A percentile compares a stretch with the other conserved stretches of the same genome.
These are phyloP conservation scores for Maconellicoccus hirsutus DNA, from an alignment of 1,140 invertebrate genomes.

Conservation along the genomic window DNA sequence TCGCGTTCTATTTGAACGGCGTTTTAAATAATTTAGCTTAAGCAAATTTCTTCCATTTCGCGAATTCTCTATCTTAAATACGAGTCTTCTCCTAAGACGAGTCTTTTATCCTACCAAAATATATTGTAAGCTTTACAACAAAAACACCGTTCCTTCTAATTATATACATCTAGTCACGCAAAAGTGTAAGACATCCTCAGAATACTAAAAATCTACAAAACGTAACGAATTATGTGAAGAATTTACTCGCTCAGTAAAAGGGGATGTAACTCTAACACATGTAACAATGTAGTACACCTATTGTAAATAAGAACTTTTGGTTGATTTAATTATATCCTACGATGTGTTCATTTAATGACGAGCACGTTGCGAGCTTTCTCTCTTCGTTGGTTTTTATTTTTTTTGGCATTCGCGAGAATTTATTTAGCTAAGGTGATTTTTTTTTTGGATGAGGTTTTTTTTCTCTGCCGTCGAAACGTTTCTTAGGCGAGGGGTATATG, in stretches of 20 bases:
- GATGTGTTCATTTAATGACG: conserved; percentile 3
- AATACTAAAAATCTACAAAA: conserved; percentile 5
- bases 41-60: neutral
- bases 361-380: neutral
- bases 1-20: neutral
- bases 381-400: too few species aligned
- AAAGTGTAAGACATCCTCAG: conserved; percentile 3
- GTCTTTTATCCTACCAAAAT: too few species aligned
- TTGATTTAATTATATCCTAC: neutral
- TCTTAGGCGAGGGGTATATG: too few species aligned
- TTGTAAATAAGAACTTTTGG: conserved; percentile 1
- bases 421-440: too few species aligned
- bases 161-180: neutral
- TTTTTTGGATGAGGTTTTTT: too few species aligned
- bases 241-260: neutral
- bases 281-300: neutral
- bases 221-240: conserved; percentile 8
- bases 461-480: too few species aligned
- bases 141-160: neutral
- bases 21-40: too few species aligned
- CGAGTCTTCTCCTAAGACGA: neutral
- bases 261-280: neutral
- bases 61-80: too few species aligned
- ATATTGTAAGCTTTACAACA: too few species aligned
- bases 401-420: too few species aligned